Evolutionary conservation across 2,797 vertebrate genomes (phyloP).

Genomic region (Lacerta bilineata): DNA sequence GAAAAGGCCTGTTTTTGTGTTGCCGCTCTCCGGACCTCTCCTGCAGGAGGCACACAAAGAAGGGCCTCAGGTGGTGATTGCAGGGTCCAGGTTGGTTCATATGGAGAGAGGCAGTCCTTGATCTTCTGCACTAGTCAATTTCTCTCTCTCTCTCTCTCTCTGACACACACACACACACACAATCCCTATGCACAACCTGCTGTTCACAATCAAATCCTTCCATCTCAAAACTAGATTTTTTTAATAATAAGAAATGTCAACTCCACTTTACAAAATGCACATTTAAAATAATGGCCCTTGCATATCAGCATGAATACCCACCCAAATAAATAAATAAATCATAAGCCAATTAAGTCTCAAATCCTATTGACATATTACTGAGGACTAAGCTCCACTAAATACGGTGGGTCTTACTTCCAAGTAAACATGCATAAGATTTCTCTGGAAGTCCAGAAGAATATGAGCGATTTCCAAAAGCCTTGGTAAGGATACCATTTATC

Average conservation of each 20-base stretch:
- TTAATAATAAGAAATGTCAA: background rate
- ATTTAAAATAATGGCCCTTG: background rate
- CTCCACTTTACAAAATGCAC: background rate
- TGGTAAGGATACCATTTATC: background rate
- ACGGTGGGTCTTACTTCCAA: background rate
- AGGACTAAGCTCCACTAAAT: background rate
- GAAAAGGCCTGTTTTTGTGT: no score
- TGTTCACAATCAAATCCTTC: background rate
- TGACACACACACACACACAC: background rate
- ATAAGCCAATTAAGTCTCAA: background rate
- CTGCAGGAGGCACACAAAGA: no score
- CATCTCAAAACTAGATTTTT: background rate
- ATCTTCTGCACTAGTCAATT: background rate
- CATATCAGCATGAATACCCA: background rate
- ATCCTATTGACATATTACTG: background rate
- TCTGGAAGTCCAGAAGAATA: background rate
- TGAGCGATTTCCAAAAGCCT: background rate
- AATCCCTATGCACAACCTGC: background rate
- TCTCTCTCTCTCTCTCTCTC: background rate
- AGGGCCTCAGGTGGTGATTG: no score
- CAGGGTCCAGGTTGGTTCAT: no score
- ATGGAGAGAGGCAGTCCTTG: background rate
- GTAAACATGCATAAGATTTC: background rate
- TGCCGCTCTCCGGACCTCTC: no score
- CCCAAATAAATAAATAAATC: background rate